Conservation (phyloP, 1,140 invertebrate genomes). For the Oppia nitens region DNA sequence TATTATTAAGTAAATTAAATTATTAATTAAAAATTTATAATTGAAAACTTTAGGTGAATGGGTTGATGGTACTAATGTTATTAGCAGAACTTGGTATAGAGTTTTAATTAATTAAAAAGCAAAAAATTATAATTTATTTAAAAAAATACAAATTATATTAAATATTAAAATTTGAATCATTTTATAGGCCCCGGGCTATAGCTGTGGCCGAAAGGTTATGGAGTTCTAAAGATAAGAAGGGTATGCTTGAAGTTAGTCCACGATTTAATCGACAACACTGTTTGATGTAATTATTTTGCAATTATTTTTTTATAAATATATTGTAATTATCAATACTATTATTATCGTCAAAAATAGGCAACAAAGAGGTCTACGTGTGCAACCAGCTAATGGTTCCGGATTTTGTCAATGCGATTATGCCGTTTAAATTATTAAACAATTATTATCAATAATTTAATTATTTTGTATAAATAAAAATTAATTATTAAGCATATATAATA, state of each 20-base stretch:
- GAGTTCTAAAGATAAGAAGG: constrained; percentile 33
- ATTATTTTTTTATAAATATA: constrained; percentile 21
- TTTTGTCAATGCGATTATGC: constrained; percentile 26
- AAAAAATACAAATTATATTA: constrained; percentile 10
- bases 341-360: too few relatives aligned
- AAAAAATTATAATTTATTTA: background rate
- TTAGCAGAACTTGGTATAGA: constrained; percentile 17
- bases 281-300: constrained; percentile 53
- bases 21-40: background rate
- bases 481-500: background rate
- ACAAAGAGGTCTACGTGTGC: constrained; percentile 38
- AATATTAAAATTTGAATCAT: background rate
- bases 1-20: too few relatives aligned
- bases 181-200: constrained; percentile 43
- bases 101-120: background rate
- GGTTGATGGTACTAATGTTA: constrained; percentile 10
- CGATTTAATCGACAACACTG: constrained; percentile 68
- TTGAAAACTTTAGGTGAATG: constrained; percentile 13
- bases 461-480: background rate
- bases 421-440: background rate
- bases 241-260: constrained; percentile 29
- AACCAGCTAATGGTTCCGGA: constrained; percentile 40
- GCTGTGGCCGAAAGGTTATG: constrained; percentile 71
- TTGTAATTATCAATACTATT: too few relatives aligned
- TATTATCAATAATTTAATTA: background rate